phyloP scores from a whole-genome alignment of 2,113 vertebrate genomes.

The Jacana jacana region DNA sequence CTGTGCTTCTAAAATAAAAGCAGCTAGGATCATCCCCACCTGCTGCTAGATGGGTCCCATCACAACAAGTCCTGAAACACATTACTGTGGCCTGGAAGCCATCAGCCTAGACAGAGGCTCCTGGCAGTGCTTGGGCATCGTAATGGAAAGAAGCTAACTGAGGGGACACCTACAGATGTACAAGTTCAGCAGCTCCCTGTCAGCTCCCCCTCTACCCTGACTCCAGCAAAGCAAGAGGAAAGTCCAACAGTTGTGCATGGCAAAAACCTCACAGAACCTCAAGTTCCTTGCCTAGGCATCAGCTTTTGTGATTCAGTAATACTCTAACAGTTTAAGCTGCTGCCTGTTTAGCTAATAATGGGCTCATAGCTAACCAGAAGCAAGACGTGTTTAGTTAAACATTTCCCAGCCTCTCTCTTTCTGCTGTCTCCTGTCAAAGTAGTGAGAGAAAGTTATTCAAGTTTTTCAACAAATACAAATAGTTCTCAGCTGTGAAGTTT shows the following conservation, averaged over 20 bases:
- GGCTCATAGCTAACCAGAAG: neutral
- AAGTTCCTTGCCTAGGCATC: neutral
- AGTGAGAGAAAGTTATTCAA: neutral
- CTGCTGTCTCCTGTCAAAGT: neutral
- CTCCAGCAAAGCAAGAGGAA: neutral
- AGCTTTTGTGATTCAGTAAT: neutral
- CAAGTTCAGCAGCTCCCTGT: neutral
- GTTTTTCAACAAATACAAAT: neutral
- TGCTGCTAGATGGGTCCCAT: neutral
- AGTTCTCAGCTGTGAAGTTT: neutral
- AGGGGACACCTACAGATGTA: neutral
- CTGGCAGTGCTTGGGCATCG: neutral
- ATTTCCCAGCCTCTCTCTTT: neutral
- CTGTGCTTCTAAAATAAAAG: neutral
- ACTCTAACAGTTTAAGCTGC: neutral
- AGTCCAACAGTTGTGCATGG: neutral
- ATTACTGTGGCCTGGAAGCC: neutral
- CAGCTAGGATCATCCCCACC: neutral
- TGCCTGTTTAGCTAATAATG: neutral
- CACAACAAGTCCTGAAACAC: neutral
- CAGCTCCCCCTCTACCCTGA: neutral
- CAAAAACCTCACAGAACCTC: neutral
- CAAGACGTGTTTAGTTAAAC: constrained; percentile 8
- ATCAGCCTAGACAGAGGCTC: neutral
- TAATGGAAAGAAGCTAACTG: fast-evolving